Conservation (phyloP, 2,888 invertebrate species). For the Heliconius ethilla region DNA sequence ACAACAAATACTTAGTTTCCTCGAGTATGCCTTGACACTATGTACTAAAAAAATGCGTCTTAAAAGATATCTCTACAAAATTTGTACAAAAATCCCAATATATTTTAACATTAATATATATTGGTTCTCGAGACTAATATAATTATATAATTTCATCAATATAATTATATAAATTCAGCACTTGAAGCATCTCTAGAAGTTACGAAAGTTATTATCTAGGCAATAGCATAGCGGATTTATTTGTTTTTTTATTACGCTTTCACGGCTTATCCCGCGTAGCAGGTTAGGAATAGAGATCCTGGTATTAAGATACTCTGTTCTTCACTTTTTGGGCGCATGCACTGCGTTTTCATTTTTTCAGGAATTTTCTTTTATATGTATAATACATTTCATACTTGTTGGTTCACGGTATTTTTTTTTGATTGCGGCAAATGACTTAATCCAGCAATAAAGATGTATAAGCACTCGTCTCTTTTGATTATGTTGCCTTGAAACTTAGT, state of each 20-base stretch:
- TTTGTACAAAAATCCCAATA: background rate
- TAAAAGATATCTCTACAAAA: too few relatives aligned
- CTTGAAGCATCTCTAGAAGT: background rate
- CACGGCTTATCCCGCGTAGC: background rate
- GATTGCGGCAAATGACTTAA: too few relatives aligned
- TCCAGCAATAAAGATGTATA: too few relatives aligned
- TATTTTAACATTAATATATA: background rate
- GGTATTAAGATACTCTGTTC: background rate
- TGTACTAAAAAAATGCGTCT: too few relatives aligned
- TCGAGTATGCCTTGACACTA: background rate
- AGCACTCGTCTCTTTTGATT: too few relatives aligned
- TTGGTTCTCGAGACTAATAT: slow-evolving; percentile 1
- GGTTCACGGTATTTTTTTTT: too few relatives aligned
- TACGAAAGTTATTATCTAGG: slow-evolving; percentile 3
- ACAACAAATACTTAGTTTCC: too few relatives aligned
- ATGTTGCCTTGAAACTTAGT: too few relatives aligned
- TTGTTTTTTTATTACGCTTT: background rate
- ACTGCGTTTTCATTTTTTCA: too few relatives aligned
- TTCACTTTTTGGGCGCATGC: too few relatives aligned
- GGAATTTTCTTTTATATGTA: too few relatives aligned
- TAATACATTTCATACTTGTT: too few relatives aligned
- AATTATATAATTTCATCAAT: background rate
- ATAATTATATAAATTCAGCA: background rate
- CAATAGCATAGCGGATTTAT: background rate
- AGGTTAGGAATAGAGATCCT: background rate